A percentile compares a stretch with the other conserved stretches of the same genome.
phyloP scores from a whole-genome alignment of 2,113 vertebrate genomes.

The Pelmatolapia mariae region DNA sequence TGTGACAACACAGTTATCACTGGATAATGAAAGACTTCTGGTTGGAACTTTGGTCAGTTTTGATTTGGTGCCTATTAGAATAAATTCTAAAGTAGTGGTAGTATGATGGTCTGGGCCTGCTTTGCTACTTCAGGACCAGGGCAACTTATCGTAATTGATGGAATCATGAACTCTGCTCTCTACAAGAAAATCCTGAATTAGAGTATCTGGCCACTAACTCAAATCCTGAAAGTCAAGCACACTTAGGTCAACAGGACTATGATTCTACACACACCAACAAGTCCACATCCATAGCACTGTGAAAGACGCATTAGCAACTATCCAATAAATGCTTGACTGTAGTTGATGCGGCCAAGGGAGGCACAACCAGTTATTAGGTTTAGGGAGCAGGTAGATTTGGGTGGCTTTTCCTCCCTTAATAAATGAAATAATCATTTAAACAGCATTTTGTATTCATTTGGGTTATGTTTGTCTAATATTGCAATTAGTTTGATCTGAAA shows the following conservation, averaged over 20 bases:
- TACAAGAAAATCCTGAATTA: background rate
- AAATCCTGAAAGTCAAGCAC: background rate
- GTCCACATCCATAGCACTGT: background rate
- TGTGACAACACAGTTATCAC: background rate
- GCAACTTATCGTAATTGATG: background rate
- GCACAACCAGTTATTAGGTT: background rate
- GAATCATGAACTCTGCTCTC: background rate
- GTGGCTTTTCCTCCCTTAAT: background rate
- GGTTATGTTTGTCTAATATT: background rate
- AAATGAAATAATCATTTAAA: background rate
- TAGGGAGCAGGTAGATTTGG: background rate
- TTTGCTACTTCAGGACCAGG: background rate
- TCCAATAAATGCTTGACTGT: background rate
- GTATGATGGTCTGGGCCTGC: background rate
- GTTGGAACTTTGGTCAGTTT: background rate
- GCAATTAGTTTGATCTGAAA: background rate
- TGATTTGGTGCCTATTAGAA: background rate
- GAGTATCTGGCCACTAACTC: background rate
- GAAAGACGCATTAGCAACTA: background rate
- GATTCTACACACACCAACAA: background rate
- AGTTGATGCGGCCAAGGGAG: background rate
- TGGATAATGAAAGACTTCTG: background rate
- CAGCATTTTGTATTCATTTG: background rate
- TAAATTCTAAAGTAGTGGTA: background rate
- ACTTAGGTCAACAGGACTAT: background rate